A percentile compares a stretch with the other conserved stretches of the same genome.
Evolutionary conservation across 2,888 invertebrate genomes (phyloP).

Genomic region (Spilosoma lubricipeda): DNA sequence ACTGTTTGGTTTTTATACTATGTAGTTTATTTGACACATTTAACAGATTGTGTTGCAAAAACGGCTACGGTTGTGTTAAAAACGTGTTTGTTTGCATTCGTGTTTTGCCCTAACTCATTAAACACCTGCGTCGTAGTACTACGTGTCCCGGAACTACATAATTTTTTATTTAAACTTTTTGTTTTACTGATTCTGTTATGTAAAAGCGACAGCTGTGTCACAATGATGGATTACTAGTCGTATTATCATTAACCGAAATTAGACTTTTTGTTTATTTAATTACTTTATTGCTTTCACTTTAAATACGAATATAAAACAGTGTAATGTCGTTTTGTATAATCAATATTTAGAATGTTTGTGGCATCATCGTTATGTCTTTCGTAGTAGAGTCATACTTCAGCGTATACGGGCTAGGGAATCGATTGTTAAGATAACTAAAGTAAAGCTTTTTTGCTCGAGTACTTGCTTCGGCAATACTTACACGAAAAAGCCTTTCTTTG

Average conservation of each 20-base stretch:
- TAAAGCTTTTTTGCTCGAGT: too few species aligned
- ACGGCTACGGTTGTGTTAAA: constrained; percentile 23
- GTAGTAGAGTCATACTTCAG: too few species aligned
- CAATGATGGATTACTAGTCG: constrained; percentile 13
- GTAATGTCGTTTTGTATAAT: background rate
- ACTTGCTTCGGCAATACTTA: too few species aligned
- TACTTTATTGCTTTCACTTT: background rate
- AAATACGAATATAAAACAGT: background rate
- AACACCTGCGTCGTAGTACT: constrained; percentile 29
- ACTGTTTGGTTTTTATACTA: constrained; percentile 30
- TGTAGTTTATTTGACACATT: constrained; percentile 8
- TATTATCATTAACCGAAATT: constrained; percentile 4
- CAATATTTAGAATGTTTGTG: background rate
- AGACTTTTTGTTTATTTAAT: constrained; percentile 1
- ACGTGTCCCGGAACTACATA: constrained; percentile 19
- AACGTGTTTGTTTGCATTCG: constrained; percentile 29
- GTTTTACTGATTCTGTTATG: constrained; percentile 2
- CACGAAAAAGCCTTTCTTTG: too few species aligned
- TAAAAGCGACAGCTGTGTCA: constrained; percentile 14
- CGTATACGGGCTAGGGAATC: too few species aligned
- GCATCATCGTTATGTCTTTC: background rate
- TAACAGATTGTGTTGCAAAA: constrained; percentile 5
- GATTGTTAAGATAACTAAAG: too few species aligned
- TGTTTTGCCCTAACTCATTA: constrained; percentile 23
- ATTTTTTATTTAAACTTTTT: background rate